phyloP scores from a whole-genome alignment of 2,888 invertebrate species.

The Aelia acuminata region DNA sequence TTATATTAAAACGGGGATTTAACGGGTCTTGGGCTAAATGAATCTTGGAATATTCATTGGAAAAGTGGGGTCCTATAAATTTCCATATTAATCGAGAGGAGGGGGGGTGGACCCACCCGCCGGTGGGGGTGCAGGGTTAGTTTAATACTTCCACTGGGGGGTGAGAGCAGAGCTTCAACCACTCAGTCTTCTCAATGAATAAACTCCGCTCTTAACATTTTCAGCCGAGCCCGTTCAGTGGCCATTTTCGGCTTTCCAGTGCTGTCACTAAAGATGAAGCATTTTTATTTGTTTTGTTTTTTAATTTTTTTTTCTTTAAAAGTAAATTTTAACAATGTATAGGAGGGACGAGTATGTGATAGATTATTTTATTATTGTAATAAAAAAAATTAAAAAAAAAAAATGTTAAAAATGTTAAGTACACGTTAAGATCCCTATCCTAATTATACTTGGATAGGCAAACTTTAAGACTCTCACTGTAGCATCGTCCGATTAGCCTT shows the following conservation, averaged over 20 bases:
- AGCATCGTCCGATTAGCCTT: too few relatives aligned
- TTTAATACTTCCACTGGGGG: slow-evolving; percentile 41
- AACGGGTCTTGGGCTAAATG: slow-evolving; percentile 54
- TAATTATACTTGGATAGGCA: too few relatives aligned
- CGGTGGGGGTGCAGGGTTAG: slow-evolving; percentile 11
- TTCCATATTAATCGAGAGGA: slow-evolving; percentile 52
- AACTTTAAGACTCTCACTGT: too few relatives aligned
- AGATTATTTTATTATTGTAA: too few relatives aligned
- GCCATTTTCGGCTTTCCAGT: neutral
- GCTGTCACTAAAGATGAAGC: too few relatives aligned
- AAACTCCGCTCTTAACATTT: neutral
- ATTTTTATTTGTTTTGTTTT: too few relatives aligned
- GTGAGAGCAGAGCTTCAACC: neutral
- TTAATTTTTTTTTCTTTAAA: too few relatives aligned
- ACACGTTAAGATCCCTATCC: too few relatives aligned
- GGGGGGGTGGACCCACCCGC: neutral
- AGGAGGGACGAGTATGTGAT: too few relatives aligned
- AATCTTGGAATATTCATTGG: slow-evolving; percentile 57
- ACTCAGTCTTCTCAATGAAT: slow-evolving; percentile 24
- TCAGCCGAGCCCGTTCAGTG: neutral
- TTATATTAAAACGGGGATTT: slow-evolving; percentile 57
- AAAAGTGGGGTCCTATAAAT: slow-evolving; percentile 57
- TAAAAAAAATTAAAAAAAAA: too few relatives aligned
- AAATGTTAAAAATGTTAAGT: too few relatives aligned
- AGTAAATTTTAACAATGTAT: too few relatives aligned